Percentiles rank a stretch among this genome's conserved stretches.
These are phyloP conservation scores for Huso huso DNA, from an alignment of 2,797 vertebrate species.

Conservation along the genomic window DNA sequence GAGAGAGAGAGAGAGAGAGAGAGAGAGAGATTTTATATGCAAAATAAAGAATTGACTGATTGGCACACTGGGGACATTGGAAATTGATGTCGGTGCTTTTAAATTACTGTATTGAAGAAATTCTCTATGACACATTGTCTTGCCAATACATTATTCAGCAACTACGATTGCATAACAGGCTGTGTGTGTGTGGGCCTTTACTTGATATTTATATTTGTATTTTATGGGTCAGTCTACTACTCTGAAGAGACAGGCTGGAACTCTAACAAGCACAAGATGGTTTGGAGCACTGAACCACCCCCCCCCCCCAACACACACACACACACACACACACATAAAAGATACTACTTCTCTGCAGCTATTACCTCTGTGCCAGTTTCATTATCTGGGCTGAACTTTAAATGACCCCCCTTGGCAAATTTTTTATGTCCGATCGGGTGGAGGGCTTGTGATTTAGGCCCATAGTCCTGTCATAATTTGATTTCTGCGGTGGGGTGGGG, in stretches of 20 bases:
- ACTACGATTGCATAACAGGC: too few species aligned
- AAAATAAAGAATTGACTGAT: too few species aligned
- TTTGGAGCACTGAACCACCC: constrained; percentile 40
- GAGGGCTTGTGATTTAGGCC: constrained; percentile 68
- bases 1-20: constrained; percentile 24
- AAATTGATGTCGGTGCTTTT: too few species aligned
- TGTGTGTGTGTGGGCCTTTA: not conserved
- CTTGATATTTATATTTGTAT: constrained; percentile 4
- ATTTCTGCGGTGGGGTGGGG: constrained; percentile 62
- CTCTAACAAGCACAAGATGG: constrained; percentile 15
- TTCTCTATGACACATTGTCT: too few species aligned
- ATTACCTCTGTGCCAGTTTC: constrained; percentile 75
- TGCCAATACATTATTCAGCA: too few species aligned
- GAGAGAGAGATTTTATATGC: constrained; percentile 4
- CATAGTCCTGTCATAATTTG: constrained; percentile 69
- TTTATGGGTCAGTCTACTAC: constrained; percentile 13
- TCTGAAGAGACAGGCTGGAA: constrained; percentile 10
- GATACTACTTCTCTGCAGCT: constrained; percentile 66
- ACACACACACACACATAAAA: constrained; percentile 37
- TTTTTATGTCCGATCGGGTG: constrained; percentile 72
- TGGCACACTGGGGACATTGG: too few species aligned
- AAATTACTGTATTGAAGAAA: too few species aligned
- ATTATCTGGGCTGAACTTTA: constrained; percentile 76
- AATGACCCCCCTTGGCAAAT: constrained; percentile 68
- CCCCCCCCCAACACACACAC: constrained; percentile 42